Percentiles rank a stretch among this genome's conserved stretches.
These are phyloP conservation scores for Rosalia funebris DNA, from an alignment of 2,888 invertebrate species.

Conservation along the genomic window DNA sequence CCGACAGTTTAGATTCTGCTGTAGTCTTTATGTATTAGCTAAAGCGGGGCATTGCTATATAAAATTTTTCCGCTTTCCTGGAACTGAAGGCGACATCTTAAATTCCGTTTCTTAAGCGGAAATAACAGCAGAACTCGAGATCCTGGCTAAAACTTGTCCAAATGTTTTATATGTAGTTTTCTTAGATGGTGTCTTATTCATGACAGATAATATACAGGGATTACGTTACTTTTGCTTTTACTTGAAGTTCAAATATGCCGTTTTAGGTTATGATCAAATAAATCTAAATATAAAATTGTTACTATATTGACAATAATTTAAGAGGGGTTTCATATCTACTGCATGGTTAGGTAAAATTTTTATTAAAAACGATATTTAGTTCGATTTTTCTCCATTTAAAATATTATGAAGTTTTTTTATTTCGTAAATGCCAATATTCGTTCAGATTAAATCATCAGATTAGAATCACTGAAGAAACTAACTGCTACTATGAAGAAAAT, in stretches of 20 bases:
- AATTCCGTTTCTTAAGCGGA: background rate
- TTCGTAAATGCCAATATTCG: too few species aligned
- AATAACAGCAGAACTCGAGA: background rate
- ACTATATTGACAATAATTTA: background rate
- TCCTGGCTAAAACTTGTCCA: background rate
- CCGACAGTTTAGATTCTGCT: background rate
- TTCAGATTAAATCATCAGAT: too few species aligned
- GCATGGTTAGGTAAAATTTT: background rate
- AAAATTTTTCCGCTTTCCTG: slow-evolving; percentile 22
- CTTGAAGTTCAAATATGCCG: background rate
- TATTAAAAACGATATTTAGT: background rate
- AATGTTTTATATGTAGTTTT: background rate
- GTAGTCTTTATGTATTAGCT: slow-evolving; percentile 7
- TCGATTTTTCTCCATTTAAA: too few species aligned
- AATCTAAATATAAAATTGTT: background rate
- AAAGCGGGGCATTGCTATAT: slow-evolving; percentile 2
- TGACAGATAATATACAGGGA: background rate
- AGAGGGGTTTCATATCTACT: background rate
- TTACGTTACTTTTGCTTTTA: background rate
- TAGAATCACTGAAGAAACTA: too few species aligned
- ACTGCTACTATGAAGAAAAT: too few species aligned
- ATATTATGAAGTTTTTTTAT: too few species aligned
- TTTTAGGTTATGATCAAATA: too few species aligned
- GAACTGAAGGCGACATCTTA: slow-evolving; percentile 7
- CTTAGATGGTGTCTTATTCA: slow-evolving; percentile 1